These are phyloP conservation scores for Morphnarchus princeps DNA, from an alignment of 2,113 vertebrate genomes.

Conservation along the genomic window DNA sequence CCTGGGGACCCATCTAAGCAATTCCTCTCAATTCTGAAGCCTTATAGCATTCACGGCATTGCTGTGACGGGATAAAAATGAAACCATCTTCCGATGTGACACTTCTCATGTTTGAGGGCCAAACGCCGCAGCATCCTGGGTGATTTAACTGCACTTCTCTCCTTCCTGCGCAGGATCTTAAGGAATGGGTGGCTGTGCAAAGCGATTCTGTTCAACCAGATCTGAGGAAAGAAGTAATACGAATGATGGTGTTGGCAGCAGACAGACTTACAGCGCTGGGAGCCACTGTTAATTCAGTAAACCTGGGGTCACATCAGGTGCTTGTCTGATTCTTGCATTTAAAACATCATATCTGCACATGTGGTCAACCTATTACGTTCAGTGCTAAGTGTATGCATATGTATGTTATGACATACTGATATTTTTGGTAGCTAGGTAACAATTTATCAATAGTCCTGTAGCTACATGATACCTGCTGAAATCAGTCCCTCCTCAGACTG, in stretches of 20 bases:
- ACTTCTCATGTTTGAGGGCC: neutral
- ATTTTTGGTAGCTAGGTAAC: neutral
- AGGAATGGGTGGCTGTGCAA: constrained; percentile 86
- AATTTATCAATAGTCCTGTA: neutral
- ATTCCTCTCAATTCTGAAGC: neutral
- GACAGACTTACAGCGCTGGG: constrained; percentile 77
- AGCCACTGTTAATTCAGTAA: constrained; percentile 73
- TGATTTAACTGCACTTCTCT: neutral
- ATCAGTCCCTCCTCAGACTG: neutral
- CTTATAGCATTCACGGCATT: accelerated
- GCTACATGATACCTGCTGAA: neutral
- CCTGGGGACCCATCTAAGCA: neutral
- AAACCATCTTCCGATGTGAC: neutral
- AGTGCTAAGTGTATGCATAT: neutral
- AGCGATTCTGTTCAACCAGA: constrained; percentile 83
- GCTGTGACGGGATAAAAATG: neutral
- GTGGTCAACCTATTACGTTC: neutral
- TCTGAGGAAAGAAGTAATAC: constrained; percentile 73
- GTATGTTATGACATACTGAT: neutral
- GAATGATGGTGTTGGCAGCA: constrained; percentile 79
- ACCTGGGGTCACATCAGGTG: constrained; percentile 81
- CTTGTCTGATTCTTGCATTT: neutral
- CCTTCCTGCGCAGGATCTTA: constrained; percentile 71
- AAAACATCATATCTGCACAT: neutral
- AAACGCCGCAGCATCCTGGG: neutral